Conservation (phyloP, 2,888 invertebrate species). For the Emmelina monodactyla region DNA sequence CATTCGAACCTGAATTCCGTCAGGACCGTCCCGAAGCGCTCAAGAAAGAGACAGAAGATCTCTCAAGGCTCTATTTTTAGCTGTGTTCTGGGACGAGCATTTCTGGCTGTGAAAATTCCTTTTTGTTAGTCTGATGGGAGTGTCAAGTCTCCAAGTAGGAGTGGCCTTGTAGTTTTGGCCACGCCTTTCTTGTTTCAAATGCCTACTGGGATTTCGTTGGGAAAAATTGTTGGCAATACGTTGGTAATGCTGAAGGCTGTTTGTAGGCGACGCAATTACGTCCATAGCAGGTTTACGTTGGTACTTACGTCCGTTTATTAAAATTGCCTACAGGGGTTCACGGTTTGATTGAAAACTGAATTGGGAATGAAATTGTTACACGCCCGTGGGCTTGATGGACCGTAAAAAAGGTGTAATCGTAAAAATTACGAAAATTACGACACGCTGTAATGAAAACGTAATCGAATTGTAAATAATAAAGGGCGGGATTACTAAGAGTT, state of each 20-base stretch:
- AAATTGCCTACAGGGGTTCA: conserved; percentile 14
- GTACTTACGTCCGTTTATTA: conserved; percentile 16
- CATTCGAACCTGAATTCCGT: conserved; percentile 42
- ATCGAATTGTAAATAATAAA: too few species aligned
- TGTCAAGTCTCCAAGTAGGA: conserved; percentile 47
- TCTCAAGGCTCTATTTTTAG: conserved; percentile 52
- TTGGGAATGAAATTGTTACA: conserved; percentile 11
- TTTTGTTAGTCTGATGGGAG: conserved; percentile 49
- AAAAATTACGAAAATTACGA: conserved; percentile 3
- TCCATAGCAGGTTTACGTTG: conserved; percentile 50
- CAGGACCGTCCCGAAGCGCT: conserved; percentile 53
- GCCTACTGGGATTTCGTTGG: conserved; percentile 60
- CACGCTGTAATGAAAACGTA: neutral
- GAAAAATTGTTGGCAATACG: conserved; percentile 53
- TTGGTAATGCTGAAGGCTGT: conserved; percentile 56
- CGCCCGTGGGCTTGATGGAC: neutral
- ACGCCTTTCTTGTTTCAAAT: conserved; percentile 56
- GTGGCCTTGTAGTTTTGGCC: conserved; percentile 31
- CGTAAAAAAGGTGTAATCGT: neutral
- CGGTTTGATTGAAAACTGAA: conserved; percentile 25
- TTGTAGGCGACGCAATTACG: conserved; percentile 51
- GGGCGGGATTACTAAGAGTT: too few species aligned
- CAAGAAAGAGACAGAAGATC: conserved; percentile 59
- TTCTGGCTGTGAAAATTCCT: conserved; percentile 37
- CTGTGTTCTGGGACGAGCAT: conserved; percentile 32